These are phyloP conservation scores for Ceratosolen solmsi DNA, from an alignment of 1,140 invertebrate species.

Conservation along the genomic window DNA sequence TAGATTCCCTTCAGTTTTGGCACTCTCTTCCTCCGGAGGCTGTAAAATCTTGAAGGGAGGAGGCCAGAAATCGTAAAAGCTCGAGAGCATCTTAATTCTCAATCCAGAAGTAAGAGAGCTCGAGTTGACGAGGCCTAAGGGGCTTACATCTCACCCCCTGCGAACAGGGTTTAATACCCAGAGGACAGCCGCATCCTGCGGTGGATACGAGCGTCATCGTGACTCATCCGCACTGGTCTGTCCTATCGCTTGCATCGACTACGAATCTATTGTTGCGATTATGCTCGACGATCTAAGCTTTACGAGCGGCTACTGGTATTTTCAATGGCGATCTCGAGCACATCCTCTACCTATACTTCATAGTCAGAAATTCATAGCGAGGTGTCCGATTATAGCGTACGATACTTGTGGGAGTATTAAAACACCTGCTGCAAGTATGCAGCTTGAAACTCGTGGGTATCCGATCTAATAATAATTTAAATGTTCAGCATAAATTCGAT, in stretches of 20 bases:
- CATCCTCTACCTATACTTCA: neutral
- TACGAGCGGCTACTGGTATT: neutral
- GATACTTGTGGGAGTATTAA: neutral
- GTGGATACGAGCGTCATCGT: neutral
- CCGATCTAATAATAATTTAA: neutral
- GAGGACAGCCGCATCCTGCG: neutral
- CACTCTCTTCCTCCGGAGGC: neutral
- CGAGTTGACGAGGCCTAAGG: neutral
- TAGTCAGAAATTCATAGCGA: no score
- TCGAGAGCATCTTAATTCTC: slow-evolving; percentile 26
- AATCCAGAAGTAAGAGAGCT: neutral
- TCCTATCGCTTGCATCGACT: neutral
- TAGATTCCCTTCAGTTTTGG: neutral
- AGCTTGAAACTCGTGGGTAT: neutral
- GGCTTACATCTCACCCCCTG: neutral
- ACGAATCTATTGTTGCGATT: neutral
- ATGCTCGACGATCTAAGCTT: no score
- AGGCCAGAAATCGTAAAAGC: slow-evolving; percentile 9
- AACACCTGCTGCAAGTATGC: neutral
- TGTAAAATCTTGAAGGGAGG: neutral
- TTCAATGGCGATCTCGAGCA: neutral
- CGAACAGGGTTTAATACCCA: slow-evolving; percentile 3
- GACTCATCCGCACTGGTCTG: neutral
- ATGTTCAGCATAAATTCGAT: neutral
- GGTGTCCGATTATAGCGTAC: no score